Evolutionary conservation across 2,888 invertebrate species (phyloP), one percentile per base, ranked within the genome.

Genomic region (Keiferia lycopersicella): DNA sequence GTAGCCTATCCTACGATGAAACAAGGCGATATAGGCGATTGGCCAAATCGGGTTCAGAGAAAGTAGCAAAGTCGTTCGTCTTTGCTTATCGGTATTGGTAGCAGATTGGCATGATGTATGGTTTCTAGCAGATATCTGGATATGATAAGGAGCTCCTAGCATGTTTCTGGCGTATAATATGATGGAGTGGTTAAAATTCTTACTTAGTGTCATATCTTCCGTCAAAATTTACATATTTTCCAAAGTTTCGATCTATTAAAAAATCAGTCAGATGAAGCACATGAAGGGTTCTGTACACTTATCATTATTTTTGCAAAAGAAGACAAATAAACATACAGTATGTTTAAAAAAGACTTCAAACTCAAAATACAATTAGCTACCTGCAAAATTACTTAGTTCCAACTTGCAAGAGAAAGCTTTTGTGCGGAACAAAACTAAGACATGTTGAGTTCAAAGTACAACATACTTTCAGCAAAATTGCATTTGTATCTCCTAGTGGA

Each of bases 381-480:
- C 22, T 50, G 50, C 50, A 20, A 18, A 18, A 50, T 34, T 34
- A 10, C 18, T 50, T 18, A 20, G 22, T 50, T 22, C 11, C 10
- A 26, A 6, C 16, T n/a, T 53, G 48, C 14, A 14, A 53, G 22
- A 53, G 20, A 53, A 53, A 53, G 51, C 51, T 58, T 58, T 58
- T 58, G 39, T 58, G 16, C 34, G 30, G 20, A 41, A 38, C 38
- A 39, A 58, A 58, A 58, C 58, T 34, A 58, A 58, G 38, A 58
- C 45, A 60, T 60, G 20, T 45, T 45, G 57, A 64, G 64, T 50
- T 62, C 64, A 26, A 39, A 39, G 34, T 22, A 51, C 51, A 48
- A 67, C 63, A 65, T 61, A 67, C 65, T 67, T 64, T 67, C 65
- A 67, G 48, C 62, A 50, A 67, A 67, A 67, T 67, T 67, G 63